These are phyloP conservation scores for Melanaphis sacchari DNA, from an alignment of 1,140 invertebrate genomes.

Conservation along the genomic window DNA sequence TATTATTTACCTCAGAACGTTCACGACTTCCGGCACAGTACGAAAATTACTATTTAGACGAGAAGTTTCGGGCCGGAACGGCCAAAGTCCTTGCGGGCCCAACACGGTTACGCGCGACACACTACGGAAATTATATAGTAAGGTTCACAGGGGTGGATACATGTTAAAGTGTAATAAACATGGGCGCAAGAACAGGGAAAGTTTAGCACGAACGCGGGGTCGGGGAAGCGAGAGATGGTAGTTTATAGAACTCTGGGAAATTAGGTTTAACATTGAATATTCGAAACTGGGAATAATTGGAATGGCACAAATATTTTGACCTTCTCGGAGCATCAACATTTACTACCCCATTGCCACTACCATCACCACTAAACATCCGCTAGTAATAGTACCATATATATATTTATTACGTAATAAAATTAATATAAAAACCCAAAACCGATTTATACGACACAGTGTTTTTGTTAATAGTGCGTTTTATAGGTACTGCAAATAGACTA, in stretches of 20 bases:
- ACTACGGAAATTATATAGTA: conserved; percentile 51
- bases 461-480: neutral
- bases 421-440: neutral
- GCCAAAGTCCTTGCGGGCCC: conserved; percentile 22
- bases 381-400: neutral
- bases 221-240: neutral
- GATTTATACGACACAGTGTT: neutral
- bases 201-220: neutral
- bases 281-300: conserved; percentile 34
- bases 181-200: conserved; percentile 32
- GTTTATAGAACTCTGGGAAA: conserved; percentile 38
- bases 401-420: neutral
- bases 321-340: neutral
- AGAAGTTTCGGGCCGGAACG: conserved; percentile 39
- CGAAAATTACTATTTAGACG: conserved; percentile 39
- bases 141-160: conserved; percentile 20
- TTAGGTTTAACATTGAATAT: conserved; percentile 42
- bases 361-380: neutral
- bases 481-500: no score
- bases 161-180: conserved; percentile 41
- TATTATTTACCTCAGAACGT: conserved; percentile 29
- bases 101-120: neutral
- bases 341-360: neutral
- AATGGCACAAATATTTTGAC: conserved; percentile 4
- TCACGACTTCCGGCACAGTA: conserved; percentile 26